phyloP scores from a whole-genome alignment of 2,113 vertebrate genomes.

The Scartelaos histophorus region DNA sequence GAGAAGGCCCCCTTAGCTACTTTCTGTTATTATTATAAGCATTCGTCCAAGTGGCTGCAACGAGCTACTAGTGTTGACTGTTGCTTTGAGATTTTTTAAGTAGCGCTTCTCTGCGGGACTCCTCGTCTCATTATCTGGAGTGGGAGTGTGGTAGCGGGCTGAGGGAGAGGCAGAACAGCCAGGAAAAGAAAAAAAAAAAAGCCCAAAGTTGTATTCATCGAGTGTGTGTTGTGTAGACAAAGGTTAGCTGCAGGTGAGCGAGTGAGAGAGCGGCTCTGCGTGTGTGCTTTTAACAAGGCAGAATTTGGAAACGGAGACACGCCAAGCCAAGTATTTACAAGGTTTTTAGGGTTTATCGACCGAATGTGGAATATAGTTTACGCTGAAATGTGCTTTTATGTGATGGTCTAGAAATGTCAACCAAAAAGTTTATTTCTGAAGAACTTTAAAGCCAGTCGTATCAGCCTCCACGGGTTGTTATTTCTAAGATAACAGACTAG shows the following conservation, averaged over 20 bases:
- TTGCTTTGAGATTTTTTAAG: constrained; percentile 42
- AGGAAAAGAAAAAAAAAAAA: constrained; percentile 10
- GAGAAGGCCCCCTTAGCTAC: neutral
- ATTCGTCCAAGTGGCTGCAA: constrained; percentile 29
- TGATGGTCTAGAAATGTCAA: neutral
- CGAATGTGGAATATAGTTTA: neutral
- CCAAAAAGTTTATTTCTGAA: neutral
- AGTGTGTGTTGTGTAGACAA: constrained; percentile 33
- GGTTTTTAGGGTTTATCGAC: neutral
- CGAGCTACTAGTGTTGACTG: constrained; percentile 36
- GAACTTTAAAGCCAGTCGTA: neutral
- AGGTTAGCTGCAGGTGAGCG: constrained; percentile 43
- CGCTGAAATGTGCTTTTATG: neutral
- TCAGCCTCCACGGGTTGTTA: neutral
- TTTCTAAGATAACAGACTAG: neutral
- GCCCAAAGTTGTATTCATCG: constrained; percentile 34
- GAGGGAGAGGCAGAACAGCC: constrained; percentile 34
- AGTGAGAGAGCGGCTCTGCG: constrained; percentile 13
- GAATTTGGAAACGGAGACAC: constrained; percentile 4
- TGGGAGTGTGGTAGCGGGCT: constrained; percentile 36
- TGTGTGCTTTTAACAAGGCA: constrained; percentile 28
- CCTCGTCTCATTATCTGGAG: constrained; percentile 54
- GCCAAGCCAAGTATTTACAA: constrained; percentile 17
- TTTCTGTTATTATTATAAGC: constrained; percentile 10
- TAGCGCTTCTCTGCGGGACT: constrained; percentile 49